Evolutionary conservation across 2,888 invertebrate species (phyloP), one percentile per base, ranked within the genome.

Genomic region (Epinotia demarniana): DNA sequence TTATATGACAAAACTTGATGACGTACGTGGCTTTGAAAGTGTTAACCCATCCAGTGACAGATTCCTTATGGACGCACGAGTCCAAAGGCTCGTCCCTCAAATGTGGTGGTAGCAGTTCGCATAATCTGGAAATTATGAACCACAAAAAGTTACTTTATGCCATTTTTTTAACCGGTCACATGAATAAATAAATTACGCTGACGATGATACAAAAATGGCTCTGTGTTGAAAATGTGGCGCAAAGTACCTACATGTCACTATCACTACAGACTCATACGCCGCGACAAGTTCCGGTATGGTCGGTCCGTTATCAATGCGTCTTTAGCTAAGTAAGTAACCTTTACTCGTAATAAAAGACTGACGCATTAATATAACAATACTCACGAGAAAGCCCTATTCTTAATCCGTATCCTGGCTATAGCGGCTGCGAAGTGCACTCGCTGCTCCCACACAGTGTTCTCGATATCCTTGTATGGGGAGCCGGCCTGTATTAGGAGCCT

Each of bases 1-100:
- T 2, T 27, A 27, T 33, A 33, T 33, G 33, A 8, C 33, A 33
- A 8, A 6, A 33, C 33, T 33, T 33, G 33, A 33, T 1, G 43
- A 70, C 87, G 86, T 87, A 96, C 97, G 95, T 95, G 4, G 96
- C 92, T 87, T 96, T 96, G 80, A 96, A 96, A 0, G 96, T 96
- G 90, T 98, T 98, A 13, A 97, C 96, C 97, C 97, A 98, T 78
- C 97, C 97, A 0, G 96, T 96, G 1, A 97, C 95, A 0, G 95
- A 91, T 43, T 95, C 88, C 79, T 94, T 90, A 80, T 92, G 87
- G 46, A 91, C 87, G 71, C 95, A 95, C 71, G 95, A 95, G 0
- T 95, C 95, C 39, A 96, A 94, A 75, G 96, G 95, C 73, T 96
- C 96, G 78, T 97, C 96, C 75, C 96, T 95, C 78, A 98, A 90